A percentile compares a stretch with the other conserved stretches of the same genome.
Evolutionary conservation across 2,888 invertebrate genomes (phyloP).

Genomic region (Rhamphomyia laevipes): DNA sequence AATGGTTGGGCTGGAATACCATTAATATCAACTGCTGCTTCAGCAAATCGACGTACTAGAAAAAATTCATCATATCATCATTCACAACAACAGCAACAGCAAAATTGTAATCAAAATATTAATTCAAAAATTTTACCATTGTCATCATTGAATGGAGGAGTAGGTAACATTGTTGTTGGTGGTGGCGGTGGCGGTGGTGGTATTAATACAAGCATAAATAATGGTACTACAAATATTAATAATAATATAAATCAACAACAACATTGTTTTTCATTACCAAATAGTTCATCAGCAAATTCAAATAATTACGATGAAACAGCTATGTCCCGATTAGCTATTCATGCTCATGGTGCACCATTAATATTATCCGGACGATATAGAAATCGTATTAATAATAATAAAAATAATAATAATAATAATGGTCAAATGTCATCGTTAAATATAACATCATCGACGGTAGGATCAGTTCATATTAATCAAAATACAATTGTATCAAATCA

Average conservation of each 20-base stretch:
- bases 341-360: slow-evolving; percentile 76
- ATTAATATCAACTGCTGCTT: slow-evolving; percentile 64
- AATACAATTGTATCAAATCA: slow-evolving; percentile 21
- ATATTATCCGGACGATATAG: slow-evolving; percentile 55
- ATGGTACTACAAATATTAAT: background rate
- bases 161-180: too few species aligned
- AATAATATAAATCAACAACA: slow-evolving; percentile 4
- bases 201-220: slow-evolving; percentile 7
- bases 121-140: background rate
- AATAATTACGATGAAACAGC: slow-evolving; percentile 20
- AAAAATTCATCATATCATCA: slow-evolving; percentile 21
- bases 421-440: slow-evolving; percentile 1
- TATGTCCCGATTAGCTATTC: slow-evolving; percentile 64
- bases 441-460: background rate
- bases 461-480: slow-evolving; percentile 6
- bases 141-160: background rate
- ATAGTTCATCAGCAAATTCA: slow-evolving; percentile 10
- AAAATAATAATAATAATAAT: slow-evolving; percentile 17
- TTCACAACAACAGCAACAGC: slow-evolving; percentile 4
- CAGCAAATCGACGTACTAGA: slow-evolving; percentile 41
- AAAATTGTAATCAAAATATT: background rate
- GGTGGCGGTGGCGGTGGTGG: background rate
- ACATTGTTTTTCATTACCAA: slow-evolving; percentile 7
- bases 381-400: slow-evolving; percentile 27
- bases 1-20: slow-evolving; percentile 73